Conservation (phyloP, 2,113 vertebrate genomes). For the Scalopus aquaticus region DNA sequence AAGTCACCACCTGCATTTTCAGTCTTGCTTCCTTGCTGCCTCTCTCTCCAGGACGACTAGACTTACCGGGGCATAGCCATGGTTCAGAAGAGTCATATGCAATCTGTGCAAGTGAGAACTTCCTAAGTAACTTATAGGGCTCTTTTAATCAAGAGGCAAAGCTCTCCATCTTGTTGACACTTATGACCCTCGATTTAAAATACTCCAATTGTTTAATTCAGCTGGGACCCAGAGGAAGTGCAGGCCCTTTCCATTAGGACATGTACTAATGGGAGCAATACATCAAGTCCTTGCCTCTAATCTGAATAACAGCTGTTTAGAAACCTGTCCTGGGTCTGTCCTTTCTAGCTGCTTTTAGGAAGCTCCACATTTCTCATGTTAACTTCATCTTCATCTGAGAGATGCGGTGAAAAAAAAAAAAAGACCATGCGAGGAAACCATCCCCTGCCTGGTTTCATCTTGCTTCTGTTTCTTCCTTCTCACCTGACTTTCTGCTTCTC, state of each 20-base stretch:
- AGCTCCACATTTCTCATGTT: conserved; percentile 57
- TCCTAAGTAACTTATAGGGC: conserved; percentile 77
- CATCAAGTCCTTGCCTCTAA: conserved; percentile 73
- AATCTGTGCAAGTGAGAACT: conserved; percentile 45
- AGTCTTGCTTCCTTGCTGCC: neutral
- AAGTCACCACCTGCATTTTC: neutral
- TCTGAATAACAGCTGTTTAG: conserved; percentile 78
- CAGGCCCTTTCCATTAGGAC: conserved; percentile 67
- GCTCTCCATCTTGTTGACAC: conserved; percentile 74
- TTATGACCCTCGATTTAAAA: conserved; percentile 75
- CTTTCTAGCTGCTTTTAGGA: conserved; percentile 72
- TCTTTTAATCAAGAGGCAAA: conserved; percentile 82
- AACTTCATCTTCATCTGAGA: conserved; percentile 47
- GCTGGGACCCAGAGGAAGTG: conserved; percentile 69
- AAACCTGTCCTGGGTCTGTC: conserved; percentile 70
- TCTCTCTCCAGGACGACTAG: neutral
- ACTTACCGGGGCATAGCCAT: rapidly evolving
- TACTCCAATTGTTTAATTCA: conserved; percentile 72
- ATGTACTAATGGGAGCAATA: conserved; percentile 73
- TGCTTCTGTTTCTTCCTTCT: neutral
- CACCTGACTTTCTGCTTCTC: neutral
- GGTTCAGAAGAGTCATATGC: neutral
- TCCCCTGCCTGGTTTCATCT: neutral
- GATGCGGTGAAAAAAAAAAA: neutral
- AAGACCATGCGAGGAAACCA: neutral